Base-by-base conservation (phyloP, 2,888 invertebrate species). In the Oegoconia quadripuncta region DNA sequence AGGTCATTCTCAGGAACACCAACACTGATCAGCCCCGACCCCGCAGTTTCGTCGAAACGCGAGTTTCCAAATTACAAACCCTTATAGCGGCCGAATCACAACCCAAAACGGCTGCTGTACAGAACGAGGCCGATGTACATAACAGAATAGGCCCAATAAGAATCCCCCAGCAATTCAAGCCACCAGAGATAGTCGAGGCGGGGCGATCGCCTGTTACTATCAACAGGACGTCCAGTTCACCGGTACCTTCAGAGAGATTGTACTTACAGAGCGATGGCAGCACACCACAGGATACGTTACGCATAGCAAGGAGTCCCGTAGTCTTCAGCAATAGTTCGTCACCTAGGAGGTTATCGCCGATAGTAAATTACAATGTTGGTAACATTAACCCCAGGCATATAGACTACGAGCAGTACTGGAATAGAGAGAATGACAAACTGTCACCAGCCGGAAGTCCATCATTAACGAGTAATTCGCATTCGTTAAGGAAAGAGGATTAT, bases 331-430 rank as follows among this genome's bases (percentile, higher is more conserved):
- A 82, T 42, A 69, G 70, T 27, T 86, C 86, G 0, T 79, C 87
- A 0, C 88, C 88, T 3, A 60, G 78, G 34, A 59, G 84, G 8
- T 56, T 87, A 26, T 88, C 88, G 0, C 88, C 88, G 1, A 81
- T 87, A 50, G 73, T 74, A 25, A 86, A 88, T 56, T 86, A 84
- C 49, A 88, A 88, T 50, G 69, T 88, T 30, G 88, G 88, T n/a
- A 88, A 88, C 41, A 88, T 88, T 76, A 88, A 88, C 45, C 88
- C 88, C 17, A 53, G 87, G 35, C 88, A 88, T 52, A 72, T 78
- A 42, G 88, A 88, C 46, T 74, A 82, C 27, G 88, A 88, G 20
- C 69, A 69, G 16, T 80, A 72, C 52, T 86, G 80, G 78, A 75
- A 69, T 46, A 66, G 76, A 22, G 79, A 81, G 37, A 71, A 62